A percentile compares a stretch with the other conserved stretches of the same genome.
Evolutionary conservation across 2,797 vertebrate genomes (phyloP).

Genomic region (Otolemur crassicaudatus): DNA sequence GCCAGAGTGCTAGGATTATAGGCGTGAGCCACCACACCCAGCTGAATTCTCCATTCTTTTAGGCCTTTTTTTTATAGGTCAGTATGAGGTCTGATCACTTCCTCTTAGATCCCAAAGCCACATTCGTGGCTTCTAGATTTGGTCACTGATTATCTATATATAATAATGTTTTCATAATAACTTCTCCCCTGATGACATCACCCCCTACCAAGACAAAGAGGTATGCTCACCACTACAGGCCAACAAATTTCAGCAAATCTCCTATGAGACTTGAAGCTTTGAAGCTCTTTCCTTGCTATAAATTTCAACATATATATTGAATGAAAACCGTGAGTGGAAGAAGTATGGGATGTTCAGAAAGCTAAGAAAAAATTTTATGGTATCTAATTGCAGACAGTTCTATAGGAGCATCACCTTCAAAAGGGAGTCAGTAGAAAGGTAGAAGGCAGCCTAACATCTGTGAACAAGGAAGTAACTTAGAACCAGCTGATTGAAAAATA

Average conservation of each 20-base stretch:
- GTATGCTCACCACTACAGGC: not conserved
- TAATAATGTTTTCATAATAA: constrained; percentile 6
- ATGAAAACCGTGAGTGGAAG: not conserved
- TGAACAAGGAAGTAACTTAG: constrained; percentile 2
- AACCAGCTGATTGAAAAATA: not conserved
- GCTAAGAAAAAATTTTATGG: not conserved
- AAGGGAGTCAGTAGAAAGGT: constrained; percentile 14
- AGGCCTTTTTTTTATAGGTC: not conserved
- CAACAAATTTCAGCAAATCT: constrained; percentile 3
- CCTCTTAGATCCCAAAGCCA: constrained; percentile 18
- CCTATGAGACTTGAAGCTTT: not conserved
- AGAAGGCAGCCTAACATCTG: not conserved
- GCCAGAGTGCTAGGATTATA: no score
- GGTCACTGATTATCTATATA: not conserved
- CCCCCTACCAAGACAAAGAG: not conserved
- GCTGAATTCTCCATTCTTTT: not conserved
- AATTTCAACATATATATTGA: not conserved
- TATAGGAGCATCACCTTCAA: not conserved
- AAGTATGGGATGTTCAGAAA: not conserved
- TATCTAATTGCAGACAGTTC: not conserved
- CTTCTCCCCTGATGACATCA: not conserved
- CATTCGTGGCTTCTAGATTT: constrained; percentile 34
- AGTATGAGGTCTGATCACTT: not conserved
- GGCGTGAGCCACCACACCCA: no score
- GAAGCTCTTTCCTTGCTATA: constrained; percentile 3